Percentiles rank a stretch among this genome's conserved stretches.
Conservation (phyloP, 2,888 invertebrate genomes). For the Microplitis deprimator region DNA sequence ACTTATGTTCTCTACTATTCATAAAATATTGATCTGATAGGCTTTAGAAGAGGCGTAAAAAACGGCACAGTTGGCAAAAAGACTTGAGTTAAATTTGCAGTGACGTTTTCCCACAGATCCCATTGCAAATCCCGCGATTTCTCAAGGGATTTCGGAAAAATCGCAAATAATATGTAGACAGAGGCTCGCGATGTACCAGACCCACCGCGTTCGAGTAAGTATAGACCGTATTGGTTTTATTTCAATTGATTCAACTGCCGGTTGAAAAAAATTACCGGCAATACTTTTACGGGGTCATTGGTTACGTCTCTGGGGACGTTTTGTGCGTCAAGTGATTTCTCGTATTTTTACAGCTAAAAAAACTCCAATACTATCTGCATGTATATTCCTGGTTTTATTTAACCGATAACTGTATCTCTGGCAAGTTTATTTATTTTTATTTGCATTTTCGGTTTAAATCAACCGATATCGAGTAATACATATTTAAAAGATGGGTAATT, state of each 20-base stretch:
- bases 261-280: conserved; percentile 31
- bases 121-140: conserved; percentile 67
- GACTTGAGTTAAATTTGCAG: conserved; percentile 54
- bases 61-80: not conserved
- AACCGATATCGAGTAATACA: not conserved
- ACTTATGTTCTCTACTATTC: too few species aligned
- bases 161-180: conserved; percentile 64
- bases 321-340: conserved; percentile 46
- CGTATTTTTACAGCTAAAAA: not conserved
- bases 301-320: conserved; percentile 53
- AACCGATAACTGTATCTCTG: conserved; percentile 18
- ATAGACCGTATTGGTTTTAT: conserved; percentile 44
- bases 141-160: conserved; percentile 64
- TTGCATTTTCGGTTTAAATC: not conserved
- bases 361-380: not conserved
- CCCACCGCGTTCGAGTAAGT: conserved; percentile 49
- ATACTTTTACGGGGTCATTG: conserved; percentile 44
- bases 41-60: not conserved
- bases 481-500: conserved; percentile 20
- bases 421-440: conserved; percentile 31
- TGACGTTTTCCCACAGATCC: conserved; percentile 55
- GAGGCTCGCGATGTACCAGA: not conserved
- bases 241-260: not conserved
- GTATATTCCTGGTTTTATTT: not conserved
- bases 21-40: too few species aligned